These are phyloP conservation scores for Ametastegia equiseti DNA, from an alignment of 2,888 invertebrate genomes.

Conservation along the genomic window DNA sequence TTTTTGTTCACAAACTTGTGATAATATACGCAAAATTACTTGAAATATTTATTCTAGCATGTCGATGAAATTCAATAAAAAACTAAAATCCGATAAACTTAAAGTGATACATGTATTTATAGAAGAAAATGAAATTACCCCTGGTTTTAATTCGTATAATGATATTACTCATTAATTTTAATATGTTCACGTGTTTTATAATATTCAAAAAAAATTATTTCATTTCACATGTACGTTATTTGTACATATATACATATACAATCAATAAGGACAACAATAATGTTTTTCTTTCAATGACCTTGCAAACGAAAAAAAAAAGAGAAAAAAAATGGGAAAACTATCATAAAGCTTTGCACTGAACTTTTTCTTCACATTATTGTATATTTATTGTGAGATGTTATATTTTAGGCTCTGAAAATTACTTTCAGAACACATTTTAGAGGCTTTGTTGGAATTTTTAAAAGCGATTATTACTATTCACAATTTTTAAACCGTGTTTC, in stretches of 20 bases:
- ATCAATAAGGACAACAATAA: neutral
- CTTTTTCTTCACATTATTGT: neutral
- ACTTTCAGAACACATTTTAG: too few relatives aligned
- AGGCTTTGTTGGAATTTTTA: too few relatives aligned
- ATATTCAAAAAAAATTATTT: neutral
- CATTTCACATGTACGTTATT: neutral
- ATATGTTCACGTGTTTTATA: neutral
- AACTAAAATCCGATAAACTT: slow-evolving; percentile 12
- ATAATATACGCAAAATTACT: slow-evolving; percentile 10
- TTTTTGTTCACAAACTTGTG: neutral
- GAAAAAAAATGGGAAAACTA: neutral
- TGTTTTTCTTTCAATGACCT: neutral
- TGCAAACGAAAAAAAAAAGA: too few relatives aligned
- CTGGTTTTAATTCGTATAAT: neutral
- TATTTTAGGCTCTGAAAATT: too few relatives aligned
- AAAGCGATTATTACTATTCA: too few relatives aligned
- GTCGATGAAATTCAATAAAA: slow-evolving; percentile 9
- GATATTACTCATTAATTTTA: neutral
- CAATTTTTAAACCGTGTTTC: neutral
- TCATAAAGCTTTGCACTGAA: neutral
- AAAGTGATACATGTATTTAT: slow-evolving; percentile 19
- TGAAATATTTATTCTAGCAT: slow-evolving; percentile 23
- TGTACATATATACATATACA: too few relatives aligned
- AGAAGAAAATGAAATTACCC: neutral
- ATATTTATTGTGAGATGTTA: neutral